These are phyloP conservation scores for Megalops cyprinoides DNA, from an alignment of 2,797 vertebrate genomes.

Conservation along the genomic window DNA sequence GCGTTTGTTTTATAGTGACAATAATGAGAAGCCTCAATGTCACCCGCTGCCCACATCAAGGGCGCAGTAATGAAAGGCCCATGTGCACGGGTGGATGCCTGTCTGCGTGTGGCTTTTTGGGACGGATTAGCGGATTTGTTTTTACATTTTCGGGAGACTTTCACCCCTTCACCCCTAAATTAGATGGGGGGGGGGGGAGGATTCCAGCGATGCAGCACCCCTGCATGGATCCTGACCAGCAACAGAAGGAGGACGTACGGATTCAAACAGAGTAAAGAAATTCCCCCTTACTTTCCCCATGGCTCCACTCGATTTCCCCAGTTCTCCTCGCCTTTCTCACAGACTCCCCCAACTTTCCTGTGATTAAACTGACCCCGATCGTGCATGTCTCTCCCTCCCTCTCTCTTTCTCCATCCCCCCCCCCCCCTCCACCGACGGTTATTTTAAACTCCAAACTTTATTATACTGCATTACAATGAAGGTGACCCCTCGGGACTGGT, in stretches of 20 bases:
- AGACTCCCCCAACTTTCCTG: background rate
- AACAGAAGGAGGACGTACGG: background rate
- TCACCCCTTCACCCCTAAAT: background rate
- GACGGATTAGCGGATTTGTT: background rate
- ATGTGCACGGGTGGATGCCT: background rate
- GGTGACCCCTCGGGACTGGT: background rate
- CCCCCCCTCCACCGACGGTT: background rate
- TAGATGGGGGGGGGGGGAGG: background rate
- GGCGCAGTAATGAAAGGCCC: background rate
- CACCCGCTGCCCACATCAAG: slow-evolving; percentile 11
- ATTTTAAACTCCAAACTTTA: background rate
- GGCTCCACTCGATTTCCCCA: background rate
- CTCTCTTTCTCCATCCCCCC: background rate
- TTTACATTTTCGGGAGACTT: background rate
- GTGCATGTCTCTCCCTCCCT: background rate
- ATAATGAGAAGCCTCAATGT: slow-evolving; percentile 15
- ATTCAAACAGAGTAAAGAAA: background rate
- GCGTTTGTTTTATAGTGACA: background rate
- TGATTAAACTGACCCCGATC: background rate
- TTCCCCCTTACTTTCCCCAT: background rate
- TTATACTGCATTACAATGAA: background rate
- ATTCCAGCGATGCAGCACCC: background rate
- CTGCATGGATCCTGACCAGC: background rate
- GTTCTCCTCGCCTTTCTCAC: background rate
- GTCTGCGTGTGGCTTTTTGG: background rate